phyloP scores from a whole-genome alignment of 2,888 invertebrate genomes.

The Aphelenchoides bicaudatus region DNA sequence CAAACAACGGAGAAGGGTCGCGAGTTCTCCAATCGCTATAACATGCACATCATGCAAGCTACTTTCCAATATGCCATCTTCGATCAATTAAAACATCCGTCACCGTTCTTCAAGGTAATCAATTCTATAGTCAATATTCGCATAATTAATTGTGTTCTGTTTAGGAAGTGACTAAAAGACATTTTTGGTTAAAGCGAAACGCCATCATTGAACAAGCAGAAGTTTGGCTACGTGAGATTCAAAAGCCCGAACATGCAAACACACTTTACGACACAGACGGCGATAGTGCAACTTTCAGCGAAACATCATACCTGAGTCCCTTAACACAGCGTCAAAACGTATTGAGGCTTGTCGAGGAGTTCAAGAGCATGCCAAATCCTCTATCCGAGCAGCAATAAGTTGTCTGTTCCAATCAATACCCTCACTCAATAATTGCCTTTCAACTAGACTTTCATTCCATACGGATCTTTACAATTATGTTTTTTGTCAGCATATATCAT shows the following conservation, averaged over 20 bases:
- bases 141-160: constrained; percentile 14
- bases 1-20: constrained; percentile 55
- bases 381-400: too few species aligned
- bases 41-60: constrained; percentile 59
- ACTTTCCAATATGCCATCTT: constrained; percentile 59
- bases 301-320: not conserved
- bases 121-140: constrained; percentile 8
- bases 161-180: constrained; percentile 53
- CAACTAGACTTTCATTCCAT: too few species aligned
- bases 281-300: not conserved
- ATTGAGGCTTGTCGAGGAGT: constrained; percentile 44
- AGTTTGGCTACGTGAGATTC: constrained; percentile 30
- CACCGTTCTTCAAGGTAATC: constrained; percentile 51
- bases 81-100: constrained; percentile 49
- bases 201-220: constrained; percentile 51
- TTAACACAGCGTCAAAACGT: constrained; percentile 36
- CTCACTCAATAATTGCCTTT: too few species aligned
- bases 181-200: constrained; percentile 57
- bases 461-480: too few species aligned
- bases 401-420: too few species aligned
- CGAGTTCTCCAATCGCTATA: constrained; percentile 54
- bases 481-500: too few species aligned
- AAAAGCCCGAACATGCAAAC: too few species aligned
- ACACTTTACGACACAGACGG: not conserved
- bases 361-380: constrained; percentile 47